These are phyloP conservation scores for Myotis myotis DNA, from an alignment of 2,797 vertebrate species.

Conservation along the genomic window DNA sequence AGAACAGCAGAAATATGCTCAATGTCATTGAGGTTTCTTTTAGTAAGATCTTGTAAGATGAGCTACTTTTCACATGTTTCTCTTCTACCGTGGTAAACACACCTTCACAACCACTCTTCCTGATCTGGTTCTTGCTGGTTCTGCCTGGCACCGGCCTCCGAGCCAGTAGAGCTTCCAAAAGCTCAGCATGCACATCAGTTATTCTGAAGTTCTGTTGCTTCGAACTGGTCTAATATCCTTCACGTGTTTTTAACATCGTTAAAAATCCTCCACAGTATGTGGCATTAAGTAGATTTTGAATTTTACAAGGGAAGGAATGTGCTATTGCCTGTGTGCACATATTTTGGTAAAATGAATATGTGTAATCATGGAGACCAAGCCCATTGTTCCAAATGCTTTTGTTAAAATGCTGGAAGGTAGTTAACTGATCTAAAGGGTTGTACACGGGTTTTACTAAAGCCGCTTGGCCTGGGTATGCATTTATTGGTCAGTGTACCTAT, in stretches of 20 bases:
- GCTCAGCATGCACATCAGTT: neutral
- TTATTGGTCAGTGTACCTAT: neutral
- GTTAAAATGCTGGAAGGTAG: neutral
- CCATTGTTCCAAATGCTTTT: neutral
- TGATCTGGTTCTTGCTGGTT: neutral
- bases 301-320: neutral
- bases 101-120: neutral
- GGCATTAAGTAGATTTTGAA: neutral
- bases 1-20: slow-evolving; percentile 29
- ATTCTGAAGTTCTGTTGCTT: neutral
- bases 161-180: neutral
- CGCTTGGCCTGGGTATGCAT: neutral
- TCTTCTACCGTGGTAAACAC: neutral
- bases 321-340: neutral
- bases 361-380: neutral
- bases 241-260: neutral
- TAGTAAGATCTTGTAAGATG: neutral
- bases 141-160: neutral
- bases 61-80: neutral
- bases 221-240: neutral
- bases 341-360: slow-evolving; percentile 35
- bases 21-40: neutral
- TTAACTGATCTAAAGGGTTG: neutral
- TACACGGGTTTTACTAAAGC: neutral
- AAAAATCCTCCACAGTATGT: neutral